Conservation (phyloP, 2,797 vertebrate genomes). For the Silurus aristotelis region DNA sequence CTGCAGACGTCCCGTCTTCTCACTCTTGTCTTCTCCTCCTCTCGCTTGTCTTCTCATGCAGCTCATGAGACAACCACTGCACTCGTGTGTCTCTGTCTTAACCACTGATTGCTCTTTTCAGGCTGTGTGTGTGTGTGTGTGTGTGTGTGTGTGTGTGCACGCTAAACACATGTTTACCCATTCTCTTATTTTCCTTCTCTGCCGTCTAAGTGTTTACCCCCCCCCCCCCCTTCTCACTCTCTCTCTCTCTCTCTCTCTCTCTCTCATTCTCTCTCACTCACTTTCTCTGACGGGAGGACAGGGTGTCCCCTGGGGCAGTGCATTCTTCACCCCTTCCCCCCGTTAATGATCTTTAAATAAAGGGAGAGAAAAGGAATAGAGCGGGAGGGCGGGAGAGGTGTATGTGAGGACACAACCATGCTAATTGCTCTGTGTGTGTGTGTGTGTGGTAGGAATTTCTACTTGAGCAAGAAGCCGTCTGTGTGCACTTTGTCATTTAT, state of each 20-base stretch:
- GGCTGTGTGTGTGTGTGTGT: conserved; percentile 32
- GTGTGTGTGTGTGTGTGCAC: conserved; percentile 30
- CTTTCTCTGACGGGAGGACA: conserved; percentile 8
- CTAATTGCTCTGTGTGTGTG: conserved; percentile 40
- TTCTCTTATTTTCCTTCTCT: conserved; percentile 53
- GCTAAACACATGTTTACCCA: conserved; percentile 54
- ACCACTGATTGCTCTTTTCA: conserved; percentile 54
- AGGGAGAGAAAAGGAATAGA: conserved; percentile 35
- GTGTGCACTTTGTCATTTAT: not conserved
- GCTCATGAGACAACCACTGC: conserved; percentile 27
- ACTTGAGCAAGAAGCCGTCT: not conserved
- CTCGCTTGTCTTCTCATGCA: conserved; percentile 25
- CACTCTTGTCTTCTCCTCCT: conserved; percentile 31
- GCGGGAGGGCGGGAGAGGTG: conserved; percentile 24
- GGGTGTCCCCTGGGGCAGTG: conserved; percentile 44
- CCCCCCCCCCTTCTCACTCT: not conserved
- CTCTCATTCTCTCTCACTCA: not conserved
- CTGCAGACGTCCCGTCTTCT: conserved; percentile 34
- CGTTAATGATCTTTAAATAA: conserved; percentile 51
- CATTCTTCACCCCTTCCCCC: conserved; percentile 54
- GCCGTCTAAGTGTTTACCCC: conserved; percentile 51
- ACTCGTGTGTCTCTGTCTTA: conserved; percentile 47
- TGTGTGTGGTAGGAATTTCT: conserved; percentile 32
- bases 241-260: not conserved
- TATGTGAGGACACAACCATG: conserved; percentile 39